Evolutionary conservation across 2,797 vertebrate species (phyloP).

Genomic region (Argya squamiceps): DNA sequence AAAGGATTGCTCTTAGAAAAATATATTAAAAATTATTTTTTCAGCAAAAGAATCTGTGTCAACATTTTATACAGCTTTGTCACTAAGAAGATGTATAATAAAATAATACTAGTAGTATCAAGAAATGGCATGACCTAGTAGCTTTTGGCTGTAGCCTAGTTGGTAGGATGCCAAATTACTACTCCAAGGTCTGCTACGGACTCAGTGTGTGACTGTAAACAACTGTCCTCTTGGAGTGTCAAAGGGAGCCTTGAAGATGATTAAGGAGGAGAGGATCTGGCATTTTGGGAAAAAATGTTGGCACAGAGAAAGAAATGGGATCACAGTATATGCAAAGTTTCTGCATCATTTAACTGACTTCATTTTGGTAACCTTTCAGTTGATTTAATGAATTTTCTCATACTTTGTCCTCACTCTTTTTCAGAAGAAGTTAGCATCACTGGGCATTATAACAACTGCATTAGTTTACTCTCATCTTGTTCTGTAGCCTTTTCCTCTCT

Average conservation of each 20-base stretch:
- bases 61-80: background rate
- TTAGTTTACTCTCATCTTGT: background rate
- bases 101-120: background rate
- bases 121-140: background rate
- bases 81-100: background rate
- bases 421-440: background rate
- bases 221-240: background rate
- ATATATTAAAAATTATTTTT: background rate
- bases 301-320: background rate
- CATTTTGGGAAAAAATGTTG: rapidly evolving
- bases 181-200: background rate
- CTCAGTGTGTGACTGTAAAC: background rate
- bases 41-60: background rate
- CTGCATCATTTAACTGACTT: background rate
- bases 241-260: background rate
- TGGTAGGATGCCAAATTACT: background rate
- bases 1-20: background rate
- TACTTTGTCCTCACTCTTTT: background rate
- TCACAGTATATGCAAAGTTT: background rate
- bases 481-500: background rate
- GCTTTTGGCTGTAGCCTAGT: background rate
- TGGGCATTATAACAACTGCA: background rate
- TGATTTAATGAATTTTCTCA: background rate
- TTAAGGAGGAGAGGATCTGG: background rate
- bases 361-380: background rate